Conservation (phyloP, 2,797 vertebrate genomes). For the Pagetopsis macropterus region DNA sequence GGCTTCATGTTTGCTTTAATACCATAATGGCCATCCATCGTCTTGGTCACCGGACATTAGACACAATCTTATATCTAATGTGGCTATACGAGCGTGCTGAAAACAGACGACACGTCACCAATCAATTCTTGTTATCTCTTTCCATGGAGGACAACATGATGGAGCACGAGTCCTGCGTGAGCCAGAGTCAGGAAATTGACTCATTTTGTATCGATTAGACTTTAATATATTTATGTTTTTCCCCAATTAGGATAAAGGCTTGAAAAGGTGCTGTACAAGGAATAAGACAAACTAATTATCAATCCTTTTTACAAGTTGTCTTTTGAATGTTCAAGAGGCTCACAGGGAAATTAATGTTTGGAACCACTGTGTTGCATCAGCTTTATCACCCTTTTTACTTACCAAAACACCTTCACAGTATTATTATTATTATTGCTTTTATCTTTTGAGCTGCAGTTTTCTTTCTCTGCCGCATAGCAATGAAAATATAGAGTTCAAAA, state of each 20-base stretch:
- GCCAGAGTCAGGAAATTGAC: not conserved
- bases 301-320: not conserved
- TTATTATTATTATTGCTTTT: not conserved
- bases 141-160: conserved; percentile 8
- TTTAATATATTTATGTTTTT: not conserved
- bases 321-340: not conserved
- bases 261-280: not conserved
- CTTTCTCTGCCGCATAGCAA: not conserved
- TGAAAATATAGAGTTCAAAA: not conserved
- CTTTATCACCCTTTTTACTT: not conserved
- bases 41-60: conserved; percentile 17
- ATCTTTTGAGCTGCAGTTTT: not conserved
- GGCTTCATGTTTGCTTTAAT: not conserved
- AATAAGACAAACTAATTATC: not conserved
- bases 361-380: not conserved
- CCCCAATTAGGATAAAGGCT: not conserved
- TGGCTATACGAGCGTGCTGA: conserved; percentile 6
- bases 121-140: conserved; percentile 44
- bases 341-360: not conserved
- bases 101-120: conserved; percentile 32
- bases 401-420: not conserved
- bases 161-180: not conserved
- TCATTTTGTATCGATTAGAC: not conserved
- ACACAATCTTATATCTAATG: conserved; percentile 20
- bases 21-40: conserved; percentile 9